Evolutionary conservation across 1,140 invertebrate genomes (phyloP), one percentile per base, ranked within the genome.

Genomic region (Nixonia krombeini): DNA sequence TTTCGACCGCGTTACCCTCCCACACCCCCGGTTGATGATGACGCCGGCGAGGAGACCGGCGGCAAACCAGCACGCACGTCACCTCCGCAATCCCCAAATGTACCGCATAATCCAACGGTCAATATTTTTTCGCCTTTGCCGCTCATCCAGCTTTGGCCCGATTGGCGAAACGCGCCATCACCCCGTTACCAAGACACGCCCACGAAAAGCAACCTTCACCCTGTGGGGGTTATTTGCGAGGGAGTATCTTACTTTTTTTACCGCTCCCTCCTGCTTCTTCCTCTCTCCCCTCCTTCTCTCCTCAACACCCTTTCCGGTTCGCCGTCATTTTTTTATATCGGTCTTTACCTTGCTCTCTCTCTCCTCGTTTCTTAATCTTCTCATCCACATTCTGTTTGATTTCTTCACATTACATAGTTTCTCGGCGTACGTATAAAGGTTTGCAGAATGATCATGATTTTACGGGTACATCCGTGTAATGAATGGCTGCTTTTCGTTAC

Each of bases 31-130:
- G 65, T 68, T 64, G 57, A 62, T 65, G 52, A 64, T 29, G 44
- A 63, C 49, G 31, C 59, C 70, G 72, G 61, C 44, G 66, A 73
- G n/a, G n/a, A n/a, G n/a, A n/a, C n/a, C n/a, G n/a, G 70, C 72
- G 66, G 69, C 68, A 66, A 63, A 56, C 65, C 64, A 69, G 67
- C 67, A 67, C 72, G 73, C 69, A 76, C 78, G 74, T 81, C 72
- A 81, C 79, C 81, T 81, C 79, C 74, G 74, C 78, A 78, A 81
- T 81, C 80, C 80, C 78, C 81, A 83, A 83, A 83, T 85, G 83
- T 80, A 85, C 82, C 83, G 76, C 80, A 78, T 77, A 76, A 84
- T 83, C 75, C 73, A 75, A 75, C 77, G 82, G 83, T 85, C 83
- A 85, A 84, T 84, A 85, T 82, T 85, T 85, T 85, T 83, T 87